A percentile compares a stretch with the other conserved stretches of the same genome.
These are phyloP conservation scores for Thripadectes ignobilis DNA, from an alignment of 2,797 vertebrate genomes.

Conservation along the genomic window DNA sequence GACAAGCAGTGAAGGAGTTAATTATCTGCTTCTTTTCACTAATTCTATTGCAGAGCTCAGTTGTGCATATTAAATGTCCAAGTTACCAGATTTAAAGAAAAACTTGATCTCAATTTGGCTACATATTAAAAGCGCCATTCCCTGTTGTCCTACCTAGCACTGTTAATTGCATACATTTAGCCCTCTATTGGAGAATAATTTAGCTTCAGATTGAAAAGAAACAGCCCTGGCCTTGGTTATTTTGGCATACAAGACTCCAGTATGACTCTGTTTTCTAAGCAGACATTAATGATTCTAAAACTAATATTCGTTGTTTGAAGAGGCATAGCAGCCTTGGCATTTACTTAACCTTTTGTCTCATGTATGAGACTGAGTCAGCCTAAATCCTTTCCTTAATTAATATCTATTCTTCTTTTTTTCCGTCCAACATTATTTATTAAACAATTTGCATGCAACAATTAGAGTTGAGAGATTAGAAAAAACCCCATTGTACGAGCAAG, in stretches of 20 bases:
- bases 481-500: not conserved
- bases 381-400: constrained; percentile 99
- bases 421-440: constrained; percentile 82
- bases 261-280: constrained; percentile 95
- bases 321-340: constrained; percentile 95
- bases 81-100: constrained; percentile 61
- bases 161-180: constrained; percentile 89
- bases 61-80: constrained; percentile 58
- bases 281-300: constrained; percentile 98
- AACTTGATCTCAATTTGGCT: constrained; percentile 73
- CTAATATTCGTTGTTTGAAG: constrained; percentile 99
- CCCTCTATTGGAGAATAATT: constrained; percentile 86
- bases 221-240: constrained; percentile 82
- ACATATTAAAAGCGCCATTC: constrained; percentile 73
- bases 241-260: constrained; percentile 88
- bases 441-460: constrained; percentile 80
- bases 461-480: constrained; percentile 67
- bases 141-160: constrained; percentile 79
- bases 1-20: constrained; percentile 52
- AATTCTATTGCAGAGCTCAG: not conserved
- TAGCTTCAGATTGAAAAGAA: constrained; percentile 90
- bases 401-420: constrained; percentile 84
- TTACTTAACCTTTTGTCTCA: constrained; percentile 99
- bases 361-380: constrained; percentile 94
- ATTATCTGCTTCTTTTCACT: constrained; percentile 23